Evolutionary conservation across 2,113 vertebrate species (phyloP).

Genomic region (Willisornis vidua): DNA sequence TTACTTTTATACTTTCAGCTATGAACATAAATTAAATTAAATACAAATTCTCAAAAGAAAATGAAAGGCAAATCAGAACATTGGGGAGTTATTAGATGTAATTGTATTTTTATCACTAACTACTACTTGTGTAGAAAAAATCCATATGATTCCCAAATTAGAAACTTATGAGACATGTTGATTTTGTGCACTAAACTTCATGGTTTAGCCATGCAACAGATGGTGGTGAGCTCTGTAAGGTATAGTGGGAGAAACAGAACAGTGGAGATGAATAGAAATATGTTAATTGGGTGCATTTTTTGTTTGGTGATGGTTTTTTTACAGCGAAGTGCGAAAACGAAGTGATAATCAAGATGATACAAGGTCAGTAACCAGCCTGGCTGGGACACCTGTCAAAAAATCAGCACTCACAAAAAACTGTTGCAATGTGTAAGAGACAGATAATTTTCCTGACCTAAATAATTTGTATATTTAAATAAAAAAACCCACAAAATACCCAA

Average conservation of each 20-base stretch:
- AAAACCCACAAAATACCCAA: not conserved
- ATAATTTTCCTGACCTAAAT: not conserved
- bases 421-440: slow-evolving; percentile 74
- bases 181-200: not conserved
- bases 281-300: not conserved
- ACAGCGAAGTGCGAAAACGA: slow-evolving; percentile 88
- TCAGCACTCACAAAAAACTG: slow-evolving; percentile 80
- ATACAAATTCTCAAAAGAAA: not conserved
- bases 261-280: not conserved
- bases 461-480: not conserved
- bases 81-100: not conserved
- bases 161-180: not conserved
- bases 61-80: not conserved
- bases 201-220: not conserved
- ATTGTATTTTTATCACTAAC: not conserved
- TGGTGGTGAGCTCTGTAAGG: not conserved
- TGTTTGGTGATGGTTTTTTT: not conserved
- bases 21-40: not conserved
- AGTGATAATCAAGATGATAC: slow-evolving; percentile 71
- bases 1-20: not conserved
- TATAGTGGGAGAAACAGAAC: not conserved
- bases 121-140: not conserved
- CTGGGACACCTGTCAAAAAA: slow-evolving; percentile 74
- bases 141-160: not conserved
- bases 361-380: slow-evolving; percentile 79